These are phyloP conservation scores for Didymodactylos carnosus DNA, from an alignment of 2,888 invertebrate genomes.

Conservation along the genomic window DNA sequence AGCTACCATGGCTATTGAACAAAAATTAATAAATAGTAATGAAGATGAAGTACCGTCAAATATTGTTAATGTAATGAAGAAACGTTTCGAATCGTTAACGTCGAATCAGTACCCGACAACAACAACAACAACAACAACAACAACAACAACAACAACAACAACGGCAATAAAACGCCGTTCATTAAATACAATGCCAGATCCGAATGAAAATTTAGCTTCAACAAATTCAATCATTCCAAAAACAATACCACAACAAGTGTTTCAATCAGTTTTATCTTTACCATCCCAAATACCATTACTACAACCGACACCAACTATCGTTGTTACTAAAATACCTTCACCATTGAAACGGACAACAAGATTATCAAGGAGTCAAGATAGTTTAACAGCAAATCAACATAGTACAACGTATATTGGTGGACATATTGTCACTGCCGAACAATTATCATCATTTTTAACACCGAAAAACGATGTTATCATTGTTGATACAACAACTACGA, in stretches of 20 bases:
- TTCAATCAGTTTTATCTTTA: no score
- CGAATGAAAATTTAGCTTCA: background rate
- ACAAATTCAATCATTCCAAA: background rate
- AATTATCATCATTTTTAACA: background rate
- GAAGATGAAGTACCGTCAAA: background rate
- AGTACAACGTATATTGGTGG: no score
- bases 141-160: background rate
- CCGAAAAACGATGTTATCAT: background rate
- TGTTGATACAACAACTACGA: background rate
- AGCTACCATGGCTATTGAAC: no score
- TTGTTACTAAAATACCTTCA: no score
- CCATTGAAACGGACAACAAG: background rate
- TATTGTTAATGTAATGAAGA: background rate
- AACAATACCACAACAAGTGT: no score
- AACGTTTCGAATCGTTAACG: background rate
- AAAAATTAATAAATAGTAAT: background rate
- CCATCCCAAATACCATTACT: no score
- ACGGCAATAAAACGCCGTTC: no score
- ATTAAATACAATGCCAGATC: no score
- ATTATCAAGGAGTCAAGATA: background rate
- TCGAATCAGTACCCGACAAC: background rate
- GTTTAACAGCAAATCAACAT: background rate
- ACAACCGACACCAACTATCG: no score
- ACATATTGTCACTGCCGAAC: no score
- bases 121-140: background rate